phyloP scores from a whole-genome alignment of 2,888 invertebrate species.

The Ichneumon xanthorius region DNA sequence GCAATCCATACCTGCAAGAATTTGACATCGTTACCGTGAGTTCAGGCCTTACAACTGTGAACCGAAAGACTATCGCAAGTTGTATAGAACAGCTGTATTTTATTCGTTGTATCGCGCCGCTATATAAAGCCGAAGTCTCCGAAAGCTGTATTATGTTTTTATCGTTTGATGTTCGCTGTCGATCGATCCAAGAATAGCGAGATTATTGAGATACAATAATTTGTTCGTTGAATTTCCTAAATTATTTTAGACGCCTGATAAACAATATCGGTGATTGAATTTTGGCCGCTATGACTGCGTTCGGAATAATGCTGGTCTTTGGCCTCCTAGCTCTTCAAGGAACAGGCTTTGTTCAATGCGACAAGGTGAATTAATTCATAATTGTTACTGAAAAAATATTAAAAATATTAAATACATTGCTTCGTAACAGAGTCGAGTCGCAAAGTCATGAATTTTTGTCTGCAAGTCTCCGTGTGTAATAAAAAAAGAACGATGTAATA shows the following conservation, averaged over 20 bases:
- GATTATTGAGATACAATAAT: background rate
- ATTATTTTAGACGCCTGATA: background rate
- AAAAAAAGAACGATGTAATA: no score
- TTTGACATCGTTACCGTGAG: no score
- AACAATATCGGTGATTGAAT: background rate
- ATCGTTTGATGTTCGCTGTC: background rate
- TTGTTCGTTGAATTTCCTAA: background rate
- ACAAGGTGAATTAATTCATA: conserved; percentile 13
- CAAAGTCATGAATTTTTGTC: no score
- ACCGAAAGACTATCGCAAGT: no score
- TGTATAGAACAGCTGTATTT: no score
- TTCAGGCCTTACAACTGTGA: no score
- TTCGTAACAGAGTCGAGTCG: background rate
- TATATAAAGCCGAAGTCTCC: no score
- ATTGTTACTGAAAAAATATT: background rate
- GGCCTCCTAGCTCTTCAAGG: background rate
- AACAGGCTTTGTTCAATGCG: background rate
- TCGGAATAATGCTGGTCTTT: background rate
- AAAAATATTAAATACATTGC: background rate
- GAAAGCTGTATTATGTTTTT: no score
- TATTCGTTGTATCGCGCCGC: no score
- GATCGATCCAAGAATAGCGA: background rate
- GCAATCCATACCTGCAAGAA: no score
- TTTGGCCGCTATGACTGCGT: background rate
- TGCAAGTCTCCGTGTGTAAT: no score